Evolutionary conservation across 2,113 vertebrate species (phyloP).

Genomic region (Spea multiplicata): DNA sequence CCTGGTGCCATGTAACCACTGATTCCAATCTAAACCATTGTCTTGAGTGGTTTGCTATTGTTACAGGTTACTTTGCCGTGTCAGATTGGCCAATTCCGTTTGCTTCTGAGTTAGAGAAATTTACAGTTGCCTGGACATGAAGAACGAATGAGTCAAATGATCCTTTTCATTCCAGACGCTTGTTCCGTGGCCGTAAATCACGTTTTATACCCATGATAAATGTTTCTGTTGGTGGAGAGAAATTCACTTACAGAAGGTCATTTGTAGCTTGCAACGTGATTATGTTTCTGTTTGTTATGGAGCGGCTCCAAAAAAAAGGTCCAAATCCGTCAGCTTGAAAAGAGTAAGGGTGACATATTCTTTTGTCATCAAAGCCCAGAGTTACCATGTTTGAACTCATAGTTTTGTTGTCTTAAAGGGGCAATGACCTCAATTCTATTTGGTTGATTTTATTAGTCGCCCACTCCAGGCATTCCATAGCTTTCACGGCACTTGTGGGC

Average conservation of each 20-base stretch:
- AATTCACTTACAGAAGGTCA: constrained; percentile 23
- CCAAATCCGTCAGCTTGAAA: constrained; percentile 10
- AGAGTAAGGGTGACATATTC: background rate
- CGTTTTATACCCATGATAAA: constrained; percentile 7
- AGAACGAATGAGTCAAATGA: constrained; percentile 24
- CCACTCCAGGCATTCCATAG: no score
- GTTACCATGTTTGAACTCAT: background rate
- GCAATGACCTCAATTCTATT: no score
- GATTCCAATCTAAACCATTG: background rate
- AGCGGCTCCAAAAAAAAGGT: constrained; percentile 5
- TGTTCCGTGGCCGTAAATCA: background rate
- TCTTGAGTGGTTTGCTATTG: background rate
- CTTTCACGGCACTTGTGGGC: no score
- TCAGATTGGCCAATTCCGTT: background rate
- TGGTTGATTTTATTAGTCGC: no score
- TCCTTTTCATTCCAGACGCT: constrained; percentile 14
- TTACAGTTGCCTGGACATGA: constrained; percentile 11
- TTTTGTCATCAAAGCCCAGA: background rate
- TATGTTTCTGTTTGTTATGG: constrained; percentile 35
- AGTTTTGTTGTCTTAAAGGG: background rate
- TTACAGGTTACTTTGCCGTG: background rate
- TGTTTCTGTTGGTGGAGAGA: constrained; percentile 6
- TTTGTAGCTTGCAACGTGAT: background rate
- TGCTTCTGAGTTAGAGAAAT: background rate
- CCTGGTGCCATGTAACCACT: no score